These are phyloP conservation scores for Diachasmimorpha longicaudata DNA, from an alignment of 1,140 invertebrate species.

Conservation along the genomic window DNA sequence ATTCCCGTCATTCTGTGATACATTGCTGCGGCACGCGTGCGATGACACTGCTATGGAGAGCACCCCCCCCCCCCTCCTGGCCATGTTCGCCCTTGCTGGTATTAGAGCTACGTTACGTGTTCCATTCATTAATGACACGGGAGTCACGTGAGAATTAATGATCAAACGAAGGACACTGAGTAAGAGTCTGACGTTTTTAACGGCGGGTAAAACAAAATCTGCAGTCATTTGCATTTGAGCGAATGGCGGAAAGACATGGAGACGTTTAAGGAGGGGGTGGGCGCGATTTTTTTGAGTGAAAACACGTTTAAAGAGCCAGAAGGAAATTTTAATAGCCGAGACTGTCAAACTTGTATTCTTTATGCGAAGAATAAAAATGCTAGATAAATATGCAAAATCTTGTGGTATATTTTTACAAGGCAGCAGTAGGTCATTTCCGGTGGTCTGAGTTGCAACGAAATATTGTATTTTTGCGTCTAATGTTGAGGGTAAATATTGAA, in stretches of 20 bases:
- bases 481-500: too few relatives aligned
- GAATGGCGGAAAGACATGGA: background rate
- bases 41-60: conserved; percentile 45
- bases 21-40: conserved; percentile 51
- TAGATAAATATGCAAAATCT: too few relatives aligned
- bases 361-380: too few relatives aligned
- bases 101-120: conserved; percentile 25
- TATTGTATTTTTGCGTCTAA: too few relatives aligned
- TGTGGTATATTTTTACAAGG: too few relatives aligned
- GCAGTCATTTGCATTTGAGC: background rate
- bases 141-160: conserved; percentile 26
- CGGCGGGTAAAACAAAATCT: background rate
- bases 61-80: conserved; percentile 27
- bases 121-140: conserved; percentile 28
- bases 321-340: too few relatives aligned
- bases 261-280: too few relatives aligned
- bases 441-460: too few relatives aligned
- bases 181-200: background rate
- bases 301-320: too few relatives aligned
- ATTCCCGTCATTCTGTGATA: conserved; percentile 51
- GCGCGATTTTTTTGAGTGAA: too few relatives aligned
- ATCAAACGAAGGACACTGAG: conserved; percentile 17
- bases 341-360: too few relatives aligned
- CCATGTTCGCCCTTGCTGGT: conserved; percentile 28
- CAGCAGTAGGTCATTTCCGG: too few relatives aligned